Evolutionary conservation across 2,888 invertebrate genomes (phyloP).

Genomic region (Anarsia innoxiella): DNA sequence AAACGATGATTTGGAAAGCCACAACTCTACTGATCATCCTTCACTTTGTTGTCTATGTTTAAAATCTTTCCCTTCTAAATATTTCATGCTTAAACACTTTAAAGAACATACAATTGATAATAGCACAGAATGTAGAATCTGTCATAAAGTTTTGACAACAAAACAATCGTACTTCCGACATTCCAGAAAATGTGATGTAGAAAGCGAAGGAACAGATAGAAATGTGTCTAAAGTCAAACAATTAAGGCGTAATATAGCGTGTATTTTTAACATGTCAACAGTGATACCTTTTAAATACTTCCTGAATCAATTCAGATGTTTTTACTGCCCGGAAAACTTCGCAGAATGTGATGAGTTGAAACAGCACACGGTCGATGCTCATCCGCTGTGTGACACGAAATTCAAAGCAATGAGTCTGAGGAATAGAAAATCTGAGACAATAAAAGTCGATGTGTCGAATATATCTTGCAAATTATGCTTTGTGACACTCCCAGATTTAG

Average conservation of each 20-base stretch:
- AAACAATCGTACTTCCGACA: conserved; percentile 48
- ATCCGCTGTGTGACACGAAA: conserved; percentile 47
- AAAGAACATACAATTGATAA: no score
- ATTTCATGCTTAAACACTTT: conserved; percentile 41
- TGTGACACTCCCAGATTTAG: conserved; percentile 31
- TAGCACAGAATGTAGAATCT: conserved; percentile 49
- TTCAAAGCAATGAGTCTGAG: conserved; percentile 44
- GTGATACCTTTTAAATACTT: conserved; percentile 56
- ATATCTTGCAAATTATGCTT: conserved; percentile 47
- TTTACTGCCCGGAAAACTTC: conserved; percentile 56
- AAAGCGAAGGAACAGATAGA: conserved; percentile 5
- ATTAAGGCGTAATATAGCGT: conserved; percentile 41
- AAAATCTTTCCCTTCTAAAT: conserved; percentile 37
- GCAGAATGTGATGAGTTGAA: conserved; percentile 42
- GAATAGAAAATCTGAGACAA: conserved; percentile 38
- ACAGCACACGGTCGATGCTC: conserved; percentile 42
- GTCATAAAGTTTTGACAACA: conserved; percentile 38
- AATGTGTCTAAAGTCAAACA: conserved; percentile 30
- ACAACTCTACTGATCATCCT: conserved; percentile 39
- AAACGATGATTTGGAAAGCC: conserved; percentile 32
- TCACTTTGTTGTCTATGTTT: conserved; percentile 54
- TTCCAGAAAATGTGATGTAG: conserved; percentile 38
- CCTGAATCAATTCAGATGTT: conserved; percentile 52
- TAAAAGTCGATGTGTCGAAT: conserved; percentile 41
- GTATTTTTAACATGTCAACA: conserved; percentile 51